Base-by-base conservation (phyloP, 2,797 vertebrate species). In the Odontamblyopus rebecca region DNA sequence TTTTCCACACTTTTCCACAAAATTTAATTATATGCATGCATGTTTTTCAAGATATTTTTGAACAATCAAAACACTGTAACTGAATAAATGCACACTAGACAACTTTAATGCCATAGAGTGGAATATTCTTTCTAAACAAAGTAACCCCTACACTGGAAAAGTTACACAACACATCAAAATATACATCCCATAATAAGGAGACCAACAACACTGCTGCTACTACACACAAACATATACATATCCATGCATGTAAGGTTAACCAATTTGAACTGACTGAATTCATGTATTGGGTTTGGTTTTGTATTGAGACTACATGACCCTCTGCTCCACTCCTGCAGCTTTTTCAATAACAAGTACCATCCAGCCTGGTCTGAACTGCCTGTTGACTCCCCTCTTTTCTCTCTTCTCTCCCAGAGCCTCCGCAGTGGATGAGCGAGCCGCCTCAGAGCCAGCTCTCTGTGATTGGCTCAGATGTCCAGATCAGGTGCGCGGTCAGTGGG, bases 401-500 rank as follows among this genome's bases (percentile, higher is more conserved):
- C 72, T 67, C 79, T 78, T 70, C 29, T 82, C 63, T 64, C 79
- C 32, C 93, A 99, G 97, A 97, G 73, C 95, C 94, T 18, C 97
- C 97, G 1, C 91, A 63, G 69, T 99, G 98, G 98, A 85, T 89
- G 67, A 91, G 91, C 76, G 93, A 92, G 80, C 95, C 91, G 73
- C 88, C 95, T 0, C 85, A 93, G 82, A 93, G 92, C 63, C 93
- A 92, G 0, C 92, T 98, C 71, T 93, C 88, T 44, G 93, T 92
- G 69, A 88, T 93, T 0, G 95, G 95, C 1, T 88, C 92, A 29
- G 95, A 94, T 12, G 92, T 96, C 61, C 82, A 94, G 80, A 90
- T 99, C 82, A 89, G 95, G 72, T 99, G 98, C 13, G 90, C 92
- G n/a, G 95, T 95, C 6, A 89, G 90, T 1, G 98, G 98, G 53